Conservation (phyloP, 2,888 invertebrate species). For the Amphimallon solstitiale region DNA sequence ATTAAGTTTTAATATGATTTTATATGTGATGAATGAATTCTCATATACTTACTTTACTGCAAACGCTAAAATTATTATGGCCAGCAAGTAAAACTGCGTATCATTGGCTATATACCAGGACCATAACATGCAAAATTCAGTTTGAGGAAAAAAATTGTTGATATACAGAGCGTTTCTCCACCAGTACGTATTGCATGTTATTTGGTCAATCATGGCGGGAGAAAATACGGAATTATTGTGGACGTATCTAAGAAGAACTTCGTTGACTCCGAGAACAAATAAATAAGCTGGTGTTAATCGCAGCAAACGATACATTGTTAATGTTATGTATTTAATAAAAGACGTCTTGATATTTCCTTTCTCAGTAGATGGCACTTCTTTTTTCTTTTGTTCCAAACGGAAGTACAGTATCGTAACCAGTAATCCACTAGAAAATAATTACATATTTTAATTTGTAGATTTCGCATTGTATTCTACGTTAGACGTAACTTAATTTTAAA, state of each 20-base stretch:
- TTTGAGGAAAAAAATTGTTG: conserved; percentile 80
- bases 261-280: conserved; percentile 79
- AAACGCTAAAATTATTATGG: conserved; percentile 72
- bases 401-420: conserved; percentile 78
- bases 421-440: conserved; percentile 69
- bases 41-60: conserved; percentile 71
- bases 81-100: conserved; percentile 80
- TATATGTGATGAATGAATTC: background rate
- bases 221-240: conserved; percentile 79
- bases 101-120: conserved; percentile 87
- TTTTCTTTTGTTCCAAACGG: conserved; percentile 70
- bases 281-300: conserved; percentile 85
- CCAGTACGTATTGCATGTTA: conserved; percentile 82
- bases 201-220: conserved; percentile 74
- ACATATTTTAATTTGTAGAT: too few species aligned
- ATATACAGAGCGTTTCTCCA: conserved; percentile 87
- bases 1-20: conserved; percentile 11
- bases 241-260: conserved; percentile 76
- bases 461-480: too few species aligned
- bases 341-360: conserved; percentile 48
- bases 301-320: conserved; percentile 73
- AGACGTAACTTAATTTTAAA: too few species aligned
- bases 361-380: conserved; percentile 53
- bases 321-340: conserved; percentile 64
- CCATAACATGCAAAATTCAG: conserved; percentile 85